Evolutionary conservation across 1,140 invertebrate species (phyloP), one percentile per base, ranked within the genome.

Genomic region (Hyposmocoma kahamanoa): DNA sequence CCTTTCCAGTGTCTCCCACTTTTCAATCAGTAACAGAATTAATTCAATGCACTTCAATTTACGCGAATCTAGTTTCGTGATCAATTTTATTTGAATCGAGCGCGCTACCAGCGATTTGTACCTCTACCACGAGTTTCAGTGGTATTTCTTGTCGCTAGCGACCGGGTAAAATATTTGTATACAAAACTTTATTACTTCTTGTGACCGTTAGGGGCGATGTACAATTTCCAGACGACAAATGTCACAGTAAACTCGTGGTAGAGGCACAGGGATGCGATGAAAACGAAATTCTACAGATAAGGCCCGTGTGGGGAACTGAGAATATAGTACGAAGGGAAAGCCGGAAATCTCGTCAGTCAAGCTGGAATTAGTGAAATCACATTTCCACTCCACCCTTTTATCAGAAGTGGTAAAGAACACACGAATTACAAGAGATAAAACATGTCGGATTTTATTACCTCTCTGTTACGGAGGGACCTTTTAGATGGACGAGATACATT

Each of bases 1-100:
- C 32, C 36, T 47, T 41, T n/a, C 47, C 36, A 39, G 30, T 24
- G 36, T 22, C 32, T 47, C 47, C 26, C 15, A 58, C 47, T 68
- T 75, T 74, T 68, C 68, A 76, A 76, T 76, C 65, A 68, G 32
- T 24, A 52, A 62, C 56, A 48, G 57, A 66, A 71, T 76, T 74
- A 69, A 72, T 72, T 72, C 58, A 67, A 67, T 67, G 70, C 61
- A 64, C 57, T 73, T 59, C 56, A 72, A 65, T 76, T 63, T 57
- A 55, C 46, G 58, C 46, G 56, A 57, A 47, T 47, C 59, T 64
- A 55, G 50, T 45, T 28, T 51, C 50, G 48, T 50, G 75, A 76
- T 71, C 64, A 62, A 69, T 69, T 70, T 61, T 51, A 65, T 65
- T 65, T 62, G 48, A 67, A 59, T 59, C 20, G 32, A 15, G n/a